phyloP scores from a whole-genome alignment of 2,888 invertebrate species.

The Tanypteryx hageni region DNA sequence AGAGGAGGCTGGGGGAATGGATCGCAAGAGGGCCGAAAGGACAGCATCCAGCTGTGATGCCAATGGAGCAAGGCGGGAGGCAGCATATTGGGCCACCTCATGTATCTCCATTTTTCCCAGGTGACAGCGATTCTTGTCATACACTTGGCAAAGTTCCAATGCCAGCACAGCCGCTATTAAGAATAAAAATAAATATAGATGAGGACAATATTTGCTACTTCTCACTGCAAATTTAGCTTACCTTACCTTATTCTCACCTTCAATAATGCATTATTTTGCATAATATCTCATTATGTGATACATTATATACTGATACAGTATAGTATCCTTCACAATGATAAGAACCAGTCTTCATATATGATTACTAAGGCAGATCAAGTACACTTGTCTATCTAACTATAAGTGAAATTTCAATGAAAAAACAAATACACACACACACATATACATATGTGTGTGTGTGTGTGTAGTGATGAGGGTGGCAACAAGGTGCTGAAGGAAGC shows the following conservation, averaged over 20 bases:
- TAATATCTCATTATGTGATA: not conserved
- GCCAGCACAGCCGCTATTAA: conserved; percentile 44
- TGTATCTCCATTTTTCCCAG: conserved; percentile 34
- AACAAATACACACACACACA: no score
- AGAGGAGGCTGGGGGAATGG: conserved; percentile 41
- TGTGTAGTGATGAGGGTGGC: no score
- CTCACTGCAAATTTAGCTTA: no score
- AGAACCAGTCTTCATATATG: no score
- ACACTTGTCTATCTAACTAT: no score
- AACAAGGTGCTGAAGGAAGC: no score
- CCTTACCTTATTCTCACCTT: no score
- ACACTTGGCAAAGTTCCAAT: conserved; percentile 42
- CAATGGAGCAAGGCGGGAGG: conserved; percentile 32
- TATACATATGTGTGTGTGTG: no score
- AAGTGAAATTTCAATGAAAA: no score
- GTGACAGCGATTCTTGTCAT: conserved; percentile 36
- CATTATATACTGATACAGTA: not conserved
- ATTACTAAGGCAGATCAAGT: no score
- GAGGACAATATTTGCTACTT: not conserved
- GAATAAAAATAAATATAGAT: not conserved
- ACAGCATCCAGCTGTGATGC: conserved; percentile 50
- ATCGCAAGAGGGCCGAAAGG: conserved; percentile 31
- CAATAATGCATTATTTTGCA: not conserved
- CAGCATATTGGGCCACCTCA: conserved; percentile 52
- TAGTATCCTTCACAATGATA: no score